Evolutionary conservation across 2,888 invertebrate genomes (phyloP).

Genomic region (Pseudococcus viburni): DNA sequence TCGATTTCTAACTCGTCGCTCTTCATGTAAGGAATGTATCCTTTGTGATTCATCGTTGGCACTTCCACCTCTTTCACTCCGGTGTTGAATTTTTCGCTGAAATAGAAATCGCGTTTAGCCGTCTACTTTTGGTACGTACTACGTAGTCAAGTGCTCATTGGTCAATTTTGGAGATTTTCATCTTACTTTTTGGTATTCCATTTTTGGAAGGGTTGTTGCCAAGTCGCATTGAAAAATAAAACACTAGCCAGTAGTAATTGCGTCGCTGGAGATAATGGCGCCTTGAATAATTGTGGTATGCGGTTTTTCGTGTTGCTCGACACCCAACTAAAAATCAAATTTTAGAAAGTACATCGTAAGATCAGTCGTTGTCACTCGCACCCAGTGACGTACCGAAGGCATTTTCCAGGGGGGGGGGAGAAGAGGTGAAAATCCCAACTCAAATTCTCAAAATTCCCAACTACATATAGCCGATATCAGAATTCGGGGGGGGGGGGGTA

Average conservation of each 20-base stretch:
- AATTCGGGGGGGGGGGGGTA: too few relatives aligned
- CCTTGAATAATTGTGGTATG: not conserved
- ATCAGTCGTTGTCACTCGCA: too few relatives aligned
- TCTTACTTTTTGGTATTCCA: not conserved
- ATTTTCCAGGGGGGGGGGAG: too few relatives aligned
- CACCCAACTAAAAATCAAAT: not conserved
- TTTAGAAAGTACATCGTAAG: not conserved
- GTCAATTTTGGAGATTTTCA: not conserved
- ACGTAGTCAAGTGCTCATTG: too few relatives aligned
- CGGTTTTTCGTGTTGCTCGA: not conserved
- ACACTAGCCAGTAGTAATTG: not conserved
- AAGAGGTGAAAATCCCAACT: too few relatives aligned
- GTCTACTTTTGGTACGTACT: too few relatives aligned
- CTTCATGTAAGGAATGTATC: constrained; percentile 76
- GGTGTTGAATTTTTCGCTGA: constrained; percentile 32
- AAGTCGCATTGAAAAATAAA: not conserved
- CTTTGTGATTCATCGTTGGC: constrained; percentile 80
- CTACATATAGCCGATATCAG: too few relatives aligned
- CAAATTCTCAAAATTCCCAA: too few relatives aligned
- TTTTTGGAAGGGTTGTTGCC: not conserved
- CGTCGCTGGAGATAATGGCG: not conserved
- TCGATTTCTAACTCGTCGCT: constrained; percentile 73
- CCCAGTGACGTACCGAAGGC: too few relatives aligned
- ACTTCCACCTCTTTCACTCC: constrained; percentile 70
- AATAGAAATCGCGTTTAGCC: too few relatives aligned